Conservation (phyloP, 2,888 invertebrate species). For the Lasioglossum zephyrum region DNA sequence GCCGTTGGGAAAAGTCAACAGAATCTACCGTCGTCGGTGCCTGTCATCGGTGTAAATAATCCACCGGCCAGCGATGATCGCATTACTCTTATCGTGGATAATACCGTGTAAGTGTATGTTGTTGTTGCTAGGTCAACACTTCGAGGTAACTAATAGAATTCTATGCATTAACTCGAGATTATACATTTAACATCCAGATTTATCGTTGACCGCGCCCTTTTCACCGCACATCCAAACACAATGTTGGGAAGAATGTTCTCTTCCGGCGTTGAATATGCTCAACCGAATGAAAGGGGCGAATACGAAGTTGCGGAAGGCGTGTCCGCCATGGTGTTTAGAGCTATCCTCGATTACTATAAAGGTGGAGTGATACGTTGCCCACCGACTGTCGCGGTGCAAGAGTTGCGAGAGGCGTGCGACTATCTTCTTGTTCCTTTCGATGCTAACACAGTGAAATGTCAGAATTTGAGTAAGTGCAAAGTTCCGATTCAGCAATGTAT, state of each 20-base stretch:
- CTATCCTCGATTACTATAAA: constrained; percentile 97
- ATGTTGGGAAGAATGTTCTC: constrained; percentile 99
- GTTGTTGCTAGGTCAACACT: neutral
- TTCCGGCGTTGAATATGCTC: constrained; percentile 95
- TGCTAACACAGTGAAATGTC: constrained; percentile 96
- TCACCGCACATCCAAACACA: constrained; percentile 98
- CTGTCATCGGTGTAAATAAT: constrained; percentile 84
- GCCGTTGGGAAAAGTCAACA: constrained; percentile 78
- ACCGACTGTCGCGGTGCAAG: constrained; percentile 97
- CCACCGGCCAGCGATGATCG: constrained; percentile 88
- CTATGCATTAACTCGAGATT: neutral
- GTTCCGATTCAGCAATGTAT: neutral
- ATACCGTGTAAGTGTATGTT: constrained; percentile 87
- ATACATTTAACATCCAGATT: constrained; percentile 84
- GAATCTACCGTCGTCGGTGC: constrained; percentile 76
- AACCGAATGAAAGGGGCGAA: constrained; percentile 98
- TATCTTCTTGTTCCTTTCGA: constrained; percentile 99
- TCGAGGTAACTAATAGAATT: neutral
- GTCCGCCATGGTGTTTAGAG: constrained; percentile 96
- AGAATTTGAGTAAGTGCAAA: constrained; percentile 93
- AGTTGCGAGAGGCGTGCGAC: constrained; percentile 99
- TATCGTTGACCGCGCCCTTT: constrained; percentile 96
- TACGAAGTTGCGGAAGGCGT: constrained; percentile 99
- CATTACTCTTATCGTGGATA: constrained; percentile 98
- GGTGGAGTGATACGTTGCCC: constrained; percentile 97